These are phyloP conservation scores for Seira ritae DNA, from an alignment of 2,888 invertebrate genomes.

Conservation along the genomic window DNA sequence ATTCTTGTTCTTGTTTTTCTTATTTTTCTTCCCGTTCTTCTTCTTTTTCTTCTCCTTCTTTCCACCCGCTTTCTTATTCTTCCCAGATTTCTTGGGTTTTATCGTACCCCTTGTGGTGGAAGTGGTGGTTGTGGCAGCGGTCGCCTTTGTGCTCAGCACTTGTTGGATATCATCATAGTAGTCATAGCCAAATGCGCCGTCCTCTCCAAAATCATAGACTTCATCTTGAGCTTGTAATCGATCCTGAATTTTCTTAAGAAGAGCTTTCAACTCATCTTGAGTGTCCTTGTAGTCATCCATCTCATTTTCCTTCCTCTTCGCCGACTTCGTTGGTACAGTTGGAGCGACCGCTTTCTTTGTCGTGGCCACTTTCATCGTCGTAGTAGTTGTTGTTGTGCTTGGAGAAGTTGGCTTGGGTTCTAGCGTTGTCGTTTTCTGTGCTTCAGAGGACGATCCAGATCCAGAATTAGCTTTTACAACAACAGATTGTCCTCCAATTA, in stretches of 20 bases:
- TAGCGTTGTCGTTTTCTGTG: constrained; percentile 30
- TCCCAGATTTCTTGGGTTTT: constrained; percentile 39
- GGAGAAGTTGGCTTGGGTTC: constrained; percentile 54
- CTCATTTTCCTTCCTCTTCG: constrained; percentile 19
- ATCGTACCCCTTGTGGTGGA: constrained; percentile 51
- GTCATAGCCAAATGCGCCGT: constrained; percentile 31
- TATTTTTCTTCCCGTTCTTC: constrained; percentile 34
- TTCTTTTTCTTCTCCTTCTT: constrained; percentile 17
- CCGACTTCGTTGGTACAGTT: constrained; percentile 35
- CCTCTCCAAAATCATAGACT: constrained; percentile 48
- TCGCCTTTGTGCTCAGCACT: constrained; percentile 59
- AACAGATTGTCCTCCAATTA: constrained; percentile 63
- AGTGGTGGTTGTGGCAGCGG: constrained; percentile 51
- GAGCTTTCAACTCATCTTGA: constrained; percentile 62
- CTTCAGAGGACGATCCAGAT: neutral
- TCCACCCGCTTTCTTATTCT: constrained; percentile 20
- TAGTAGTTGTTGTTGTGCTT: constrained; percentile 46
- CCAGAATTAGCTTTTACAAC: constrained; percentile 55
- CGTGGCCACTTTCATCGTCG: constrained; percentile 34
- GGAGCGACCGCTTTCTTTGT: constrained; percentile 38
- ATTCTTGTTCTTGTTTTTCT: constrained; percentile 44
- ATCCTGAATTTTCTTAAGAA: constrained; percentile 69
- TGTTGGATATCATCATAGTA: constrained; percentile 44
- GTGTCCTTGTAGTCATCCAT: constrained; percentile 65
- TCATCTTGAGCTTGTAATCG: constrained; percentile 59